These are phyloP conservation scores for Odocoileus hemionus DNA, from an alignment of 2,113 vertebrate species.

Conservation along the genomic window DNA sequence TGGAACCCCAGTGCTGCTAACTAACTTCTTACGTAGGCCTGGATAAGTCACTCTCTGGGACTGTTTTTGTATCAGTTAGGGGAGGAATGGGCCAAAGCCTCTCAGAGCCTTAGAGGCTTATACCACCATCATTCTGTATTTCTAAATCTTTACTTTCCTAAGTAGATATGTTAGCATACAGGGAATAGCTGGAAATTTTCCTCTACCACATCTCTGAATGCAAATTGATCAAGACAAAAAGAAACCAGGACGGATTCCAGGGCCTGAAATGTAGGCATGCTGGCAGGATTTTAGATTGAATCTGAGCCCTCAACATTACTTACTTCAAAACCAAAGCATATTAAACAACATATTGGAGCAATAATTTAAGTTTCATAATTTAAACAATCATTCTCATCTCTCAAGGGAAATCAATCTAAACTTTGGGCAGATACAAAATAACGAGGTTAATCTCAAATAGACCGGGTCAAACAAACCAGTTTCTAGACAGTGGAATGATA, in stretches of 20 bases:
- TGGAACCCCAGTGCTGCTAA: background rate
- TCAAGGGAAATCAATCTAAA: background rate
- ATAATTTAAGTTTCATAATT: conserved; percentile 51
- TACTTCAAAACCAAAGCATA: conserved; percentile 42
- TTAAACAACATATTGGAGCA: conserved; percentile 30
- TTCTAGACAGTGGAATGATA: conserved; percentile 16
- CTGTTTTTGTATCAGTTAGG: background rate
- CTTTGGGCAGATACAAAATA: conserved; percentile 10
- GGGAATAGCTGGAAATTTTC: conserved; percentile 6
- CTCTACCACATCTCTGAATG: background rate
- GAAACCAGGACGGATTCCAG: background rate
- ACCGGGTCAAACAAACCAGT: background rate
- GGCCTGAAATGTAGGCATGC: background rate
- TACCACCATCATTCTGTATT: background rate
- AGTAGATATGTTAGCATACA: background rate
- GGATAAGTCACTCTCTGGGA: background rate
- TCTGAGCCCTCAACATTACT: background rate
- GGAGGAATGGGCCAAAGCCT: background rate
- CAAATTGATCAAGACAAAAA: conserved; percentile 25
- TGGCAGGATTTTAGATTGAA: background rate
- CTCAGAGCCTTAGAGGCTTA: background rate
- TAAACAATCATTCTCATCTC: background rate
- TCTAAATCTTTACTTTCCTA: conserved; percentile 32
- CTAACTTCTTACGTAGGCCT: conserved; percentile 1
- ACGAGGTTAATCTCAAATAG: background rate